Conservation (phyloP, 2,113 vertebrate genomes). For the Tretioscincus oriximinensis region DNA sequence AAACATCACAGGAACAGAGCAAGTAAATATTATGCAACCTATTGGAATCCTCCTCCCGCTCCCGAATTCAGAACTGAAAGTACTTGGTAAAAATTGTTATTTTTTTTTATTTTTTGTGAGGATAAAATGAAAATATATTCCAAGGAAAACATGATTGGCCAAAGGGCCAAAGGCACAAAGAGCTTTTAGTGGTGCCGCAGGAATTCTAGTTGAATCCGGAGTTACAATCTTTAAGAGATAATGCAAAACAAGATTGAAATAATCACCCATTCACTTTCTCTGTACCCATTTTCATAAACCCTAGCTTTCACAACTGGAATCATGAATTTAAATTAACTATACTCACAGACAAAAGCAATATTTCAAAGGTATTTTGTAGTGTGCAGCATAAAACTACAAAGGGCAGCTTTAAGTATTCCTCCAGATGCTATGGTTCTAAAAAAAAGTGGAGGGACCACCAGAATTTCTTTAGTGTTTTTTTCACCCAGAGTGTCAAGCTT, state of each 20-base stretch:
- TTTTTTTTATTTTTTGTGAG: slow-evolving; percentile 37
- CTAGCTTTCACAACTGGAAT: slow-evolving; percentile 36
- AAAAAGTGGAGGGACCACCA: no score
- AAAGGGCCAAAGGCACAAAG: slow-evolving; percentile 34
- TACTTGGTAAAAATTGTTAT: neutral
- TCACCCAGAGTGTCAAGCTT: no score
- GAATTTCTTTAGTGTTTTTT: no score
- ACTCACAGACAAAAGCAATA: slow-evolving; percentile 33
- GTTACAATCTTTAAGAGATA: slow-evolving; percentile 33
- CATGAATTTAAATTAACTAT: slow-evolving; percentile 9
- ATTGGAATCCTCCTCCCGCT: slow-evolving; percentile 10
- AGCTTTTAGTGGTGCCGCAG: slow-evolving; percentile 12
- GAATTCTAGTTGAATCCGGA: slow-evolving; percentile 40
- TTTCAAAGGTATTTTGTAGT: slow-evolving; percentile 24
- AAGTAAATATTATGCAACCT: slow-evolving; percentile 11
- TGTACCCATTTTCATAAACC: slow-evolving; percentile 34
- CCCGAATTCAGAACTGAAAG: slow-evolving; percentile 4
- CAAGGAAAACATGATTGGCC: neutral
- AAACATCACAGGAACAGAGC: slow-evolving; percentile 1
- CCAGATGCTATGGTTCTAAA: no score
- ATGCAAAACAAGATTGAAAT: slow-evolving; percentile 33
- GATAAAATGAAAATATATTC: slow-evolving; percentile 45
- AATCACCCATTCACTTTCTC: slow-evolving; percentile 30
- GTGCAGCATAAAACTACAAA: neutral
- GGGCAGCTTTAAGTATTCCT: no score